Evolutionary conservation across 2,888 invertebrate species (phyloP), one percentile per base, ranked within the genome.

Genomic region (Pandemis cinnamomeana): DNA sequence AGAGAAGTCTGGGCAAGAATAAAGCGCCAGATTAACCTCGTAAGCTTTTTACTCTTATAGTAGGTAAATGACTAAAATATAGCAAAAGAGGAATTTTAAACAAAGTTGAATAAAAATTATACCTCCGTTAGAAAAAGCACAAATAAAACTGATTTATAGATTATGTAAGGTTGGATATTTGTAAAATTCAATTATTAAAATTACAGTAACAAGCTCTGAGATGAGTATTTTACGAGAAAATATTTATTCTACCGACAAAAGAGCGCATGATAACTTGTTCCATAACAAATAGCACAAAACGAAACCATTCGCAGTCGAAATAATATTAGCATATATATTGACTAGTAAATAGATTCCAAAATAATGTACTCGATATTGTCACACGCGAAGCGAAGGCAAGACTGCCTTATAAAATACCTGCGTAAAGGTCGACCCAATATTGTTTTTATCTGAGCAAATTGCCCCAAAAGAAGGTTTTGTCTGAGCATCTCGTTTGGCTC

Each of bases 271-370:
- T 72, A 71, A 69, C 68, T 67, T 69, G 64, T 66, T 70, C 53
- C 61, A 36, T 61, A 44, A 74, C 70, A 70, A 70, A 74, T 70
- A 48, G 66, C 70, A 55, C 70, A 74, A 67, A 74, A 71, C 67
- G 66, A 70, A 74, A 74, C 74, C 74, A 62, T 67, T 74, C 67
- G 44, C 66, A 74, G 66, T 61, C 66, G 70, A 74, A 70, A 70
- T 74, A 70, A 71, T 74, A 74, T 74, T 74, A 74, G 67, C 74
- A 74, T 74, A 74, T 62, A 74, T 74, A 74, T 71, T 42, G 70
- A 44, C 15, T 74, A 67, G 74, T 74, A 74, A 74, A 74, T 74
- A 74, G 60, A 74, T 74, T 71, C 70, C 66, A 67, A 44, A 64
- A 74, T 71, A 74, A 66, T 60, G 51, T 74, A 36, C 66, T 71